Evolutionary conservation across 92 coral and sea anemone species (phyloP).

Genomic region (Muricea muricata): DNA sequence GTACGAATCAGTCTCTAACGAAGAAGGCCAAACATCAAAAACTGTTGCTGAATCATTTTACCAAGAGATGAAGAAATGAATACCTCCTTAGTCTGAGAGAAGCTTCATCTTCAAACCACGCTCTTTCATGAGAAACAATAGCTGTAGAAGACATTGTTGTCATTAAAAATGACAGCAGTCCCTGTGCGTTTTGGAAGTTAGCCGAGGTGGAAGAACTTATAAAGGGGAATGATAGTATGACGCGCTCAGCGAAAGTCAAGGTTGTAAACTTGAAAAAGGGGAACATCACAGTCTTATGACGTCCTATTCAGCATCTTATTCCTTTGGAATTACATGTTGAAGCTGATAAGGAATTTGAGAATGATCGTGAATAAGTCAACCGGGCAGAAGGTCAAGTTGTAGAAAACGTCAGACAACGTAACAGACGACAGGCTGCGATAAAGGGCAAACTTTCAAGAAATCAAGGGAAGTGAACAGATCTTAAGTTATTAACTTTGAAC

Average conservation of each 20-base stretch:
- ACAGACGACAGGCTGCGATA: conserved; percentile 4
- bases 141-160: conserved; percentile 16
- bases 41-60: conserved; percentile 1
- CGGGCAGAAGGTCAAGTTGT: neutral
- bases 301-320: conserved; percentile 22
- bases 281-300: neutral
- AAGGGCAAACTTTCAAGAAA: conserved; percentile 16
- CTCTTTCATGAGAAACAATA: conserved; percentile 14
- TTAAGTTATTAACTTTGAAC: too few relatives aligned
- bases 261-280: conserved; percentile 21
- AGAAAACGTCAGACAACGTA: neutral
- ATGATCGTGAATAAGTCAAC: neutral
- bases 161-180: conserved; percentile 3
- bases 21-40: conserved; percentile 27
- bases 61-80: conserved; percentile 9
- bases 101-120: neutral
- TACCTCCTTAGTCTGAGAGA: conserved; percentile 28
- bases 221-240: conserved; percentile 6
- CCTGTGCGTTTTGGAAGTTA: conserved; percentile 27
- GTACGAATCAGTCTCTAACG: conserved; percentile 10
- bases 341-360: neutral
- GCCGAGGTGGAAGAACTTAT: conserved; percentile 9
- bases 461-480: neutral
- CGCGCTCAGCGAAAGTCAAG: conserved; percentile 10
- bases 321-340: conserved; percentile 15